phyloP scores from a whole-genome alignment of 2,888 invertebrate species.

The Agrypnus murinus region DNA sequence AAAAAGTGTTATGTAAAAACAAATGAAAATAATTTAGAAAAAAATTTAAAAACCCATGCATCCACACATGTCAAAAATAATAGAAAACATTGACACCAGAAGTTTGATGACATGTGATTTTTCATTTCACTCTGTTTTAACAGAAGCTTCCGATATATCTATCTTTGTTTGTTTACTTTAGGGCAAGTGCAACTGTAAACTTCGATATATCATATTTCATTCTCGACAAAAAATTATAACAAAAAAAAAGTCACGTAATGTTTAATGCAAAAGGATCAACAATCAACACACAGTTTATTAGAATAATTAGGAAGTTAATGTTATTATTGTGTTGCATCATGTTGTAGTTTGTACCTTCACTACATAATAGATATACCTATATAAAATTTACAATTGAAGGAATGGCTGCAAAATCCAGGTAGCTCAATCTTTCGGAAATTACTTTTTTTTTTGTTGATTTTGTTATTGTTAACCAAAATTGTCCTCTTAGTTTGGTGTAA shows the following conservation, averaged over 20 bases:
- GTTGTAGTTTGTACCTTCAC: too few species aligned
- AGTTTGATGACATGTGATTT: conserved; percentile 38
- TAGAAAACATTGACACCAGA: conserved; percentile 41
- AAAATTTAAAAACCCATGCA: background rate
- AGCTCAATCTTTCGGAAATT: too few species aligned
- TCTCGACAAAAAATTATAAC: background rate
- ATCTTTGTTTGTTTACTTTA: conserved; percentile 23
- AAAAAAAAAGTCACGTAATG: conserved; percentile 25
- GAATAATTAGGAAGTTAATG: too few species aligned
- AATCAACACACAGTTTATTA: too few species aligned
- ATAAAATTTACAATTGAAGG: too few species aligned
- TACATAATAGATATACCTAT: too few species aligned
- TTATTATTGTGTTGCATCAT: too few species aligned
- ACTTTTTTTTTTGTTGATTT: too few species aligned
- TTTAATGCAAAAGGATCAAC: too few species aligned
- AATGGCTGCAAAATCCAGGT: too few species aligned
- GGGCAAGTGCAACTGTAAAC: conserved; percentile 10
- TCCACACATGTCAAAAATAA: conserved; percentile 28
- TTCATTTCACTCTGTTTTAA: background rate
- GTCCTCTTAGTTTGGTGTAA: too few species aligned
- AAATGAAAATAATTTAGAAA: conserved; percentile 7
- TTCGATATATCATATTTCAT: conserved; percentile 13
- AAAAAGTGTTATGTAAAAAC: conserved; percentile 1
- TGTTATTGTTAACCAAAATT: too few species aligned
- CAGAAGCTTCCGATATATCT: background rate